Base-by-base conservation (phyloP, 2,888 invertebrate species). In the Agrilus biguttatus region DNA sequence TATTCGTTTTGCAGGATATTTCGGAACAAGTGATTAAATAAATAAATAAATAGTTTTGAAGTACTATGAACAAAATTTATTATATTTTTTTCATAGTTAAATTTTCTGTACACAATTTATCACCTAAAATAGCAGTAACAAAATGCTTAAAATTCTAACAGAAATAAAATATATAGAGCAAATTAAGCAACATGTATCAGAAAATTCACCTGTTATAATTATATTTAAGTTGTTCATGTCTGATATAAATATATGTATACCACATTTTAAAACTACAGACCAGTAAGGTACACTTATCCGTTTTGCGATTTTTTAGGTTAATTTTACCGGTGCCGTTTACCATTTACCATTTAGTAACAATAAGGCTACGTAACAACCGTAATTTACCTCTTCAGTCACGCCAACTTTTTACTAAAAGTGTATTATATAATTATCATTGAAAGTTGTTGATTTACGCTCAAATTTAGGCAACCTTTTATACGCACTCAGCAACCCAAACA, bases 141-240 rank as follows among this genome's bases (percentile, higher is more conserved):
- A n/a, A 35, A 38, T 38, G 21, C 14, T 19, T 33, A 14, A 37
- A 28, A 23, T 33, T 52, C 49, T 51, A 53, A 52, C 53, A 52
- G 53, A 54, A 55, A 54, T 54, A 55, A 54, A 55, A 54, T 54
- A 54, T 55, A 55, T 55, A 54, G 54, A 54, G 53, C 53, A 51
- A 50, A 53, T 53, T 53, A 54, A 55, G 53, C 51, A 55, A 55
- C 54, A 53, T 55, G 53, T 53, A 55, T 50, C 51, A 48, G 49
- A 48, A 45, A 54, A 53, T 51, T 54, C 51, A 53, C 53, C 53
- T 52, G 49, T 51, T 53, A 49, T 53, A 49, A 51, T 52, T 47
- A 48, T 51, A 53, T 46, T 43, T 50, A 49, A 48, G 48, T 47
- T 45, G 45, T 45, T 42, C 47, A 49, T 46, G 47, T 54, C 54